phyloP scores from a whole-genome alignment of 2,888 invertebrate species.

The Xestia rhomboidea region DNA sequence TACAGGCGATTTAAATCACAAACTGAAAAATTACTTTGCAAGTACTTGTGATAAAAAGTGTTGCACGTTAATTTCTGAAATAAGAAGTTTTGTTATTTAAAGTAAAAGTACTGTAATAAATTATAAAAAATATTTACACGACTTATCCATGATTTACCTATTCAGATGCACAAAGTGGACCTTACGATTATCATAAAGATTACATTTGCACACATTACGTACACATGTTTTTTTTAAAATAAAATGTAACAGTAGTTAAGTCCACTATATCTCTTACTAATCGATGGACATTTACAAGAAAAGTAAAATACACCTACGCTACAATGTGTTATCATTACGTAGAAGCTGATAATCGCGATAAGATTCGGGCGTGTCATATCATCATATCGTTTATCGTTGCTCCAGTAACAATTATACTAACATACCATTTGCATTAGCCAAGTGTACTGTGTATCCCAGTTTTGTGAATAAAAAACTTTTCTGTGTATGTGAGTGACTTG shows the following conservation, averaged over 20 bases:
- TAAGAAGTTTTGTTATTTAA: background rate
- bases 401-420: constrained; percentile 44
- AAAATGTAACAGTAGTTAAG: constrained; percentile 35
- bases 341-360: constrained; percentile 62
- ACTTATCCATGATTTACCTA: too few relatives aligned
- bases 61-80: background rate
- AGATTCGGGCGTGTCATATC: constrained; percentile 59
- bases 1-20: background rate
- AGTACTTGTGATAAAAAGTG: background rate
- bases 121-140: too few relatives aligned
- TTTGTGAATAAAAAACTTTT: constrained; percentile 8
- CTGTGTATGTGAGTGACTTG: constrained; percentile 12
- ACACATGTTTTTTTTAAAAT: background rate
- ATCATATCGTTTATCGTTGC: constrained; percentile 33
- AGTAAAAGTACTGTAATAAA: background rate
- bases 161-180: background rate
- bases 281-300: constrained; percentile 40
- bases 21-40: background rate
- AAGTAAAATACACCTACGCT: constrained; percentile 33
- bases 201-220: background rate
- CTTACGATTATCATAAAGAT: constrained; percentile 6
- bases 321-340: constrained; percentile 53
- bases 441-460: constrained; percentile 11
- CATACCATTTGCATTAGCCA: constrained; percentile 22
- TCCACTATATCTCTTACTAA: constrained; percentile 15